A percentile compares a stretch with the other conserved stretches of the same genome.
These are phyloP conservation scores for Urocitellus parryii DNA, from an alignment of 2,113 vertebrate species.

Conservation along the genomic window DNA sequence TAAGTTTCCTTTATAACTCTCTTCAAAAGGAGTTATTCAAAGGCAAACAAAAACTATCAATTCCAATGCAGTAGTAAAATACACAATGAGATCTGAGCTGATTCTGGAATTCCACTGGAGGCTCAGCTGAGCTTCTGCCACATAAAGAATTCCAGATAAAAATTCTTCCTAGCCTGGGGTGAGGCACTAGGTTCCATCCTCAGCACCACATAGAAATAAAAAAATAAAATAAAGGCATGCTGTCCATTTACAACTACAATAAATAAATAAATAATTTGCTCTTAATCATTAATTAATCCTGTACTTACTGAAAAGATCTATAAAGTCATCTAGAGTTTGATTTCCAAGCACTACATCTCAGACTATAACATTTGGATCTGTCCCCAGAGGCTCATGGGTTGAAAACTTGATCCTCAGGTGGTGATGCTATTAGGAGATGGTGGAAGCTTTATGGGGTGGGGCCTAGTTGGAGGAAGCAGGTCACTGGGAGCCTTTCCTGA, in stretches of 20 bases:
- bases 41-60: conserved; percentile 31
- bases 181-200: no score
- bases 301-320: background rate
- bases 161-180: background rate
- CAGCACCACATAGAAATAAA: no score
- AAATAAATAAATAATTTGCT: no score
- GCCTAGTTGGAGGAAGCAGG: background rate
- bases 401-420: background rate
- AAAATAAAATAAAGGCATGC: no score
- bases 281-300: conserved; percentile 6
- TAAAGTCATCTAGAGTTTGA: conserved; percentile 20
- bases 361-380: background rate
- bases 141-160: background rate
- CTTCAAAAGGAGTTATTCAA: conserved; percentile 9
- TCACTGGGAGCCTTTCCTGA: background rate
- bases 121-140: background rate
- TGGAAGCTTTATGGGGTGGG: background rate
- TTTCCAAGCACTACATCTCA: background rate
- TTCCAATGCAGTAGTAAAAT: background rate
- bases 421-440: background rate
- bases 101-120: background rate
- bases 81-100: background rate
- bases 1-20: conserved; percentile 37
- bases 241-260: no score
- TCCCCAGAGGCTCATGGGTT: background rate